Evolutionary conservation across 1,140 invertebrate species (phyloP).

Genomic region (Hylaeus volcanicus): DNA sequence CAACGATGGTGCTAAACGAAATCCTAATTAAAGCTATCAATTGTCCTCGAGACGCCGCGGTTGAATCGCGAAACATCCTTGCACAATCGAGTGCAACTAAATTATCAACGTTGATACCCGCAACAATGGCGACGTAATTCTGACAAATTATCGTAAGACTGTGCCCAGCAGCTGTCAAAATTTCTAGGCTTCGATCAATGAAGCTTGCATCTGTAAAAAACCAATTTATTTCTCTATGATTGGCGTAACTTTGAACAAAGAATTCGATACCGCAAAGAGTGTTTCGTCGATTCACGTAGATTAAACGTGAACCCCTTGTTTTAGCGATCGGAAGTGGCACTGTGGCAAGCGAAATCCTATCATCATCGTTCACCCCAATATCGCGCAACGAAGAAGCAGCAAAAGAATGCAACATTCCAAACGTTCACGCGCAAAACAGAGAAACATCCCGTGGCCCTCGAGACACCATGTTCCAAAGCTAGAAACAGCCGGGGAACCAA

Average conservation of each 20-base stretch:
- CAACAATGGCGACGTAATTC: no score
- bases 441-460: constrained; percentile 49
- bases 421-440: constrained; percentile 63
- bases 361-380: constrained; percentile 51
- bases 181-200: no score
- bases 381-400: constrained; percentile 64
- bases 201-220: no score
- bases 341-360: constrained; percentile 36
- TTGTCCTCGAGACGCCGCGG: constrained; percentile 1
- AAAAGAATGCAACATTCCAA: constrained; percentile 73
- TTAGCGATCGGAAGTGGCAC: constrained; percentile 41
- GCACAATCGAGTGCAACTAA: no score
- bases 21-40: constrained; percentile 38
- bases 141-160: no score
- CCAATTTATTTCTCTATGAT: no score
- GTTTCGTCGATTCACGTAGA: constrained; percentile 8
- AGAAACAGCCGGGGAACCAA: neutral
- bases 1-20: constrained; percentile 62
- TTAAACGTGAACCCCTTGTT: constrained; percentile 17
- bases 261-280: neutral
- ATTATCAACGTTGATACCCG: no score
- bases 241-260: neutral
- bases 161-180: no score
- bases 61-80: constrained; percentile 13
- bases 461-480: constrained; percentile 48